phyloP scores from a whole-genome alignment of 2,888 invertebrate genomes.

The Amphipoea oculea region DNA sequence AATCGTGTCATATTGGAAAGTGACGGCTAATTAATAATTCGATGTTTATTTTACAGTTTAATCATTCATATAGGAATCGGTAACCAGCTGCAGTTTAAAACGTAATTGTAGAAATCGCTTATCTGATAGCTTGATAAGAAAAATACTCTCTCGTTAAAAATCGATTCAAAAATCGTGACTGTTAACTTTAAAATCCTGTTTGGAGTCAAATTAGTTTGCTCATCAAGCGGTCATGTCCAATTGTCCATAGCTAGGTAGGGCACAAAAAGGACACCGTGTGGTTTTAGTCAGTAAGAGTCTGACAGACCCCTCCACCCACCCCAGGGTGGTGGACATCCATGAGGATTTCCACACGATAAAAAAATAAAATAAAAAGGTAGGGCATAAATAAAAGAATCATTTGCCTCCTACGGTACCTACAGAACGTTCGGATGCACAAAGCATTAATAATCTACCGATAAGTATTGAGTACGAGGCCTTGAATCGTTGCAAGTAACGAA shows the following conservation, averaged over 20 bases:
- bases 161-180: slow-evolving; percentile 10
- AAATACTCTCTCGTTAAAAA: slow-evolving; percentile 40
- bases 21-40: slow-evolving; percentile 6
- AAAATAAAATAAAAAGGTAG: no score
- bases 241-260: background rate
- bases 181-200: slow-evolving; percentile 21
- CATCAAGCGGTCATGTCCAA: slow-evolving; percentile 1
- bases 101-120: slow-evolving; percentile 14
- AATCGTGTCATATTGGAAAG: slow-evolving; percentile 55
- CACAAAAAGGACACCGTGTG: no score
- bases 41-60: slow-evolving; percentile 13
- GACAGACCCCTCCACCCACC: no score
- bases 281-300: no score
- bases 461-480: slow-evolving; percentile 70
- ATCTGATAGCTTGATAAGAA: slow-evolving; percentile 42
- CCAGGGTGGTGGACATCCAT: no score
- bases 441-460: slow-evolving; percentile 66
- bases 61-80: slow-evolving; percentile 33
- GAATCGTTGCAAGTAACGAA: slow-evolving; percentile 50
- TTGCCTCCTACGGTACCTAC: slow-evolving; percentile 33
- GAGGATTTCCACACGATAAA: no score
- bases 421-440: slow-evolving; percentile 44
- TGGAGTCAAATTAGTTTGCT: slow-evolving; percentile 31
- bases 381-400: slow-evolving; percentile 53
- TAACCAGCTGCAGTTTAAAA: slow-evolving; percentile 11